Conservation (phyloP, 2,888 invertebrate species). For the Boloria euphrosyne region DNA sequence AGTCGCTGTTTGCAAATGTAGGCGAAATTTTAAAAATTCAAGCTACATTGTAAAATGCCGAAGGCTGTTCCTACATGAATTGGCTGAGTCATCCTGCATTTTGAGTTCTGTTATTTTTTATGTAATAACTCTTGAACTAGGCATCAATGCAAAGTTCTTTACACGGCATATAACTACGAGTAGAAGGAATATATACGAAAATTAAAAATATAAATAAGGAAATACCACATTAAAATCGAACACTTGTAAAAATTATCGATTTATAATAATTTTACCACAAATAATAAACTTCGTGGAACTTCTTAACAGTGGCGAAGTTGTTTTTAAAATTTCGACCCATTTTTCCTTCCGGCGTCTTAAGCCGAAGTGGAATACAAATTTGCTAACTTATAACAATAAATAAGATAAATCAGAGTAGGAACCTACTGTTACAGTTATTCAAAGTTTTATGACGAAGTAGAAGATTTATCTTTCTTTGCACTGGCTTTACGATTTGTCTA, state of each 20-base stretch:
- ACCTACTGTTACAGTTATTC: conserved; percentile 2
- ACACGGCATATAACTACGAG: no score
- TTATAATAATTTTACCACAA: conserved; percentile 9
- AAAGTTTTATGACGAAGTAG: background rate
- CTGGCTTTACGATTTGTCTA: no score
- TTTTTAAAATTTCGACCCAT: conserved; percentile 8
- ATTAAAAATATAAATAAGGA: background rate
- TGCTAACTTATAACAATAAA: conserved; percentile 17
- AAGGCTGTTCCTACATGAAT: no score
- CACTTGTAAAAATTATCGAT: background rate
- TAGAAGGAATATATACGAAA: background rate
- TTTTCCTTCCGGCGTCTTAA: conserved; percentile 4
- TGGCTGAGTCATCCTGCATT: no score
- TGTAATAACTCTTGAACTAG: no score
- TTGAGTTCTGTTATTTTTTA: no score
- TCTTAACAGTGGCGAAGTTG: background rate
- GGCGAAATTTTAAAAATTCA: no score
- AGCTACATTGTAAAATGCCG: no score
- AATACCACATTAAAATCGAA: no score
- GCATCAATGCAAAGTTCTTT: no score
- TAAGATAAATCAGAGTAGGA: conserved; percentile 4
- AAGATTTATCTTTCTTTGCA: no score
- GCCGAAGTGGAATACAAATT: conserved; percentile 7
- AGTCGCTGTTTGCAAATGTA: no score
- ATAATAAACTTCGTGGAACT: background rate